Evolutionary conservation across 2,113 vertebrate species (phyloP), one percentile per base, ranked within the genome.

Genomic region (Miniopterus natalensis): DNA sequence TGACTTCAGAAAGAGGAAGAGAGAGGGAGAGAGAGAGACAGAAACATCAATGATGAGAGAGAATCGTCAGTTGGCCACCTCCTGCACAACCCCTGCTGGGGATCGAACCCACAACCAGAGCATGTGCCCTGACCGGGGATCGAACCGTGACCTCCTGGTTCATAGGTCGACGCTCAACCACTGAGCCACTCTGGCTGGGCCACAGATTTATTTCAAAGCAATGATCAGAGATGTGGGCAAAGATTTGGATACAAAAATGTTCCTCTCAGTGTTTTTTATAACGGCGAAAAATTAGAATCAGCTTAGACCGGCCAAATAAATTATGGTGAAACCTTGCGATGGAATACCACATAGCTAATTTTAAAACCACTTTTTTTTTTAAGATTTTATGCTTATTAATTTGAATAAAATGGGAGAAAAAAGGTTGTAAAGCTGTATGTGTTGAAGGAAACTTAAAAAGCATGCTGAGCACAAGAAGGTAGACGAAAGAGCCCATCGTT

Each of bases 401-500:
- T 31, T 40, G 27, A 61, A 23, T 51, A n/a, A 73, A 78, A 74
- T 27, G 57, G 84, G 78, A 84, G 71, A 31, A 68, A 70, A 29
- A 15, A 18, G 29, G 27, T 12, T n/a, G 13, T 49, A 61, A 45
- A 29, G 71, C 40, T 4, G 23, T 12, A 1, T 2, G 15, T 42
- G 40, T 31, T 21, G 70, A 45, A 25, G 15, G 9, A 49, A 45
- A 81, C 42, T 27, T 12, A 11, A 45, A 81, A 57, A 65, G 40
- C 18, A 27, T 0, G 23, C 45, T 7, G 23, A 42, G 10, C 55
- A 47, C 45, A 79, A 84, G 65, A 12, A 42, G 29, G 1, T 31
- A 29, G 75, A 40, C 4, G 10, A 31, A 42, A 11, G 25, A 3
- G 10, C 6, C 14, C 5, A 3, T 4, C 21, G 0, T 2, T 9